Base-by-base conservation (phyloP, 2,888 invertebrate species). In the Acanthococcus lagerstroemiae region DNA sequence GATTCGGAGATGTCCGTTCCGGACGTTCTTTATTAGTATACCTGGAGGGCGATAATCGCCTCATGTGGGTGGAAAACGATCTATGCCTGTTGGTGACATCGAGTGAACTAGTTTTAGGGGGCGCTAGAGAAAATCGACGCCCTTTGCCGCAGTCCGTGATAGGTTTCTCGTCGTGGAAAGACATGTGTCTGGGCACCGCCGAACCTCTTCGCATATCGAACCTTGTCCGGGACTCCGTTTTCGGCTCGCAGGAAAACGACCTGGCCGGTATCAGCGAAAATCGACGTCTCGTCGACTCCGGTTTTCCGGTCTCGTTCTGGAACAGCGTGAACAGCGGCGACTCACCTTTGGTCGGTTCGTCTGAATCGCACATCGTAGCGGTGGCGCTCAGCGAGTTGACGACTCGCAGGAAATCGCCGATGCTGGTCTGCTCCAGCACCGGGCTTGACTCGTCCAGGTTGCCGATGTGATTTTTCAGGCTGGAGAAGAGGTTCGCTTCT, bases 371-470 rank as follows among this genome's bases (percentile, higher is more conserved):
- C 22, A 19, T 25, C 15, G 30, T 45, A 4, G 48, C 58, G 3
- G 24, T 37, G 19, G 30, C 25, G 0, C 80, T 77, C 69, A 90
- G 78, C n/a, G 84, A 82, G 55, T 88, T 85, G 55, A 91, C 76
- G 0, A 88, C 89, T 66, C 89, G 80, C 25, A 91, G 80, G 63
- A 91, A 81, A 76, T 91, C 90, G 1, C 89, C 90, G 15, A 91
- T 80, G 22, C 89, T 88, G 0, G 90, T 90, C 72, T 88, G 85
- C 75, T 90, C 90, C 65, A 90, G 77, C 12, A 89, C 81, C 72
- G 82, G 81, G 5, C 82, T 71, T 15, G 58, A 25, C 44, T 45
- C 26, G 19, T 58, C 58, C 46, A 58, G 24, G 27, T 46, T 45
- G n/a, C 58, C 58, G 17, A 58, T 58, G 46, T 58, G 58, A 48